Evolutionary conservation across 2,797 vertebrate species (phyloP), one percentile per base, ranked within the genome.

Genomic region (Erpetoichthys calabaricus): DNA sequence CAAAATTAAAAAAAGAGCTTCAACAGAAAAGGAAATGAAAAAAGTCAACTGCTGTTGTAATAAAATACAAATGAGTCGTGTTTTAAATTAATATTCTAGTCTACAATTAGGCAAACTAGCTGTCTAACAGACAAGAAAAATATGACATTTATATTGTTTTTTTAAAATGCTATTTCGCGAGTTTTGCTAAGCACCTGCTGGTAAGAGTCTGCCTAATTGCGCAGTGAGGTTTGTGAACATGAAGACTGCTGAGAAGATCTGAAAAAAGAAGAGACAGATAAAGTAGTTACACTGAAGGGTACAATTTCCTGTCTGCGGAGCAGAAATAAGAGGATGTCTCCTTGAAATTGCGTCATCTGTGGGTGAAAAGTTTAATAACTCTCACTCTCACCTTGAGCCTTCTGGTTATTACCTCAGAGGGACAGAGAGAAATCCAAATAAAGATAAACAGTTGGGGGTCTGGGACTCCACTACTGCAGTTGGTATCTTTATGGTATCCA

Each of bases 201-300:
- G 71, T 74, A 67, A 73, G 51, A 62, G 68, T 68, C 55, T 53
- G n/a, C 65, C 25, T 71, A 73, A 79, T 75, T 71, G 67, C 59
- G 70, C 51, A 63, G 58, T 55, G 62, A 63, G 56, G 52, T 61
- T 63, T 57, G 44, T 53, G 45, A 44, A 61, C 62, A 68, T 61
- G 63, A 71, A 62, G 49, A 53, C 63, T 56, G 42, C 52, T 51
- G 52, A 59, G 44, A 60, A 60, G 46, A 64, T 47, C 63, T 72
- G 46, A 9, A 45, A 61, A 69, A 70, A 42, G 45, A 47, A 62
- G 45, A 62, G 55, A 59, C 51, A 61, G 60, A 66, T 60, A 63
- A 66, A 65, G 45, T 44, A 60, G 51, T 44, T 5, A 53, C 51
- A 65, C 69, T 66, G 58, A 72, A 68, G 54, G 64, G 6, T 63